Evolutionary conservation across 2,113 vertebrate genomes (phyloP).

Genomic region (Bufo gargarizans): DNA sequence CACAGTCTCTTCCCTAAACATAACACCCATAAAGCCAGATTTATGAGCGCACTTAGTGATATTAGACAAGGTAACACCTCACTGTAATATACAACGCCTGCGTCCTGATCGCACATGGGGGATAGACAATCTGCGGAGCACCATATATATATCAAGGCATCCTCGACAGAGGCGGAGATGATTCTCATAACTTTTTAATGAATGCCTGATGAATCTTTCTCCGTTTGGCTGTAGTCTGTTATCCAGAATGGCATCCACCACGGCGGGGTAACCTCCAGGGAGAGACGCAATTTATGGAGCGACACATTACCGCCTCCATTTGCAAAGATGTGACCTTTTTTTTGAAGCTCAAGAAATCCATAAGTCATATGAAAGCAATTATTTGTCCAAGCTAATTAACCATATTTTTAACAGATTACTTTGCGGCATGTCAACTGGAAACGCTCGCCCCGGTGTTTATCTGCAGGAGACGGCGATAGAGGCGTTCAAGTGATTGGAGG

Average conservation of each 20-base stretch:
- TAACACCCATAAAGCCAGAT: constrained; percentile 30
- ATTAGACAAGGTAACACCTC: constrained; percentile 28
- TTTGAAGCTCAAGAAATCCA: constrained; percentile 49
- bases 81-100: constrained; percentile 23
- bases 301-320: constrained; percentile 40
- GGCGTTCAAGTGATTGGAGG: neutral
- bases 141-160: constrained; percentile 42
- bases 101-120: constrained; percentile 5
- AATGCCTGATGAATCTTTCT: constrained; percentile 50
- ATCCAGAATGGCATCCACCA: constrained; percentile 16
- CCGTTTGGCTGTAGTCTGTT: constrained; percentile 18
- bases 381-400: constrained; percentile 58
- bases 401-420: constrained; percentile 55
- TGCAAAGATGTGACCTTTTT: constrained; percentile 57
- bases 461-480: neutral
- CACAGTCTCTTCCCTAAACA: constrained; percentile 7
- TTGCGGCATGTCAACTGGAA: constrained; percentile 16
- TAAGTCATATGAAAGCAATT: constrained; percentile 55
- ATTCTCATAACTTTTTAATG: constrained; percentile 57
- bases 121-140: constrained; percentile 34
- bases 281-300: constrained; percentile 37
- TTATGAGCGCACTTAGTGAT: constrained; percentile 6
- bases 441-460: constrained; percentile 25
- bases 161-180: constrained; percentile 30
- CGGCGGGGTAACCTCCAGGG: constrained; percentile 40